Base-by-base conservation (phyloP, 2,888 invertebrate genomes). In the Cerastis leucographa region DNA sequence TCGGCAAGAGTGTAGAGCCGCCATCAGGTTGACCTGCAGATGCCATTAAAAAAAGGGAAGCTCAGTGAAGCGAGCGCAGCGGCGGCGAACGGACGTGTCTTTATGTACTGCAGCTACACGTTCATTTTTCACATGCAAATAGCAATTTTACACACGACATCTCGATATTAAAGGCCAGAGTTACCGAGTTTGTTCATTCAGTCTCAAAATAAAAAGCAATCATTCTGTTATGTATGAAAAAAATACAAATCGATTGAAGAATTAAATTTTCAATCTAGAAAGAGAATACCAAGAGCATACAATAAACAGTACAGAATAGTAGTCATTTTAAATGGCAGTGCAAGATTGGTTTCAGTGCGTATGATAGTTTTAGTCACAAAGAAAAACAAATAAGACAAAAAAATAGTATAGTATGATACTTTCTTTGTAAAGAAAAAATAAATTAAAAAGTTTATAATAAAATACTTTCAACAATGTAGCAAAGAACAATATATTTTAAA, bases 261-360 rank as follows among this genome's bases (percentile, higher is more conserved):
- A 62, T 29, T 7, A 42, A 14, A n/a, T 62, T 51, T 80, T 69
- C 17, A 64, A 62, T 44, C 35, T 44, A 46, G 44, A 71, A 54
- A 22, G 8, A 7, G 0, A 73, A 77, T 81, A 78, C 77, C 71
- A 85, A 85, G 71, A 76, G 73, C 84, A 74, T 76, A 84, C 84
- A 85, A 84, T 76, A 79, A 81, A 76, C 85, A 75, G 78, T 68
- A 78, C 84, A 81, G 12, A 61, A 74, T 22, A 72, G 46, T 69
- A 56, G 64, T 46, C 3, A 49, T 62, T 69, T 62, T 67, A 81
- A 71, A 68, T 62, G 74, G 70, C 25, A 64, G 73, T 74, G 74
- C 61, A 62, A 56, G 11, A 71, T 68, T 81, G 74, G 65, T n/a
- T 69, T 74, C 19, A 72, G 81, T 84, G 72, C 46, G 56, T 35